These are phyloP conservation scores for Lophotriccus pileatus DNA, from an alignment of 2,797 vertebrate genomes.

Conservation along the genomic window DNA sequence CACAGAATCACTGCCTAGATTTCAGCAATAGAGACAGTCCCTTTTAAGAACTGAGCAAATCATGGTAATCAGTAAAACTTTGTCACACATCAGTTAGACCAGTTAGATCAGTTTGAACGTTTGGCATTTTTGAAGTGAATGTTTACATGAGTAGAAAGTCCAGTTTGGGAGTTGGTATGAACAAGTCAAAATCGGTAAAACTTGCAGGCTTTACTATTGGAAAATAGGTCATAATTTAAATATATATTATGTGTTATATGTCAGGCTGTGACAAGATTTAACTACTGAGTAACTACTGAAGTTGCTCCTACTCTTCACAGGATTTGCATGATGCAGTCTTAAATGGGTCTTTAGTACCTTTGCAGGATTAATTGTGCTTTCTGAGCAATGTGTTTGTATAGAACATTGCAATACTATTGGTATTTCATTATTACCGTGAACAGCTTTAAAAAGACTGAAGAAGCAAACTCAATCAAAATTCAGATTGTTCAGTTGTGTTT, in stretches of 20 bases:
- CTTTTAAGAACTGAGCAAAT: neutral
- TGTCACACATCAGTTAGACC: rapidly evolving
- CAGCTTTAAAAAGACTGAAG: neutral
- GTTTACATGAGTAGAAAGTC: neutral
- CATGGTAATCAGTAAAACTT: neutral
- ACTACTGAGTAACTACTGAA: neutral
- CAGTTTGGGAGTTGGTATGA: neutral
- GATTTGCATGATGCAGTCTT: neutral
- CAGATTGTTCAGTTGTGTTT: neutral
- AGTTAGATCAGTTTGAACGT: neutral
- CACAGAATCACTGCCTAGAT: neutral
- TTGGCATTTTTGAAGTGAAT: neutral
- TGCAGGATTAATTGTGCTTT: neutral
- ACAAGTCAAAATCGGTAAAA: neutral
- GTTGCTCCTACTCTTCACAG: neutral
- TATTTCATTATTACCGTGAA: neutral
- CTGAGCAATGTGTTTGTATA: neutral
- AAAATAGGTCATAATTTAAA: neutral
- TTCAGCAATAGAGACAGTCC: neutral
- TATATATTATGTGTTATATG: neutral
- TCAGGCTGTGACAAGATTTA: neutral
- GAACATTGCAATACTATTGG: neutral
- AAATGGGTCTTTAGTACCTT: neutral
- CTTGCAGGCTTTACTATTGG: neutral
- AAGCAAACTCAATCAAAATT: neutral